A percentile compares a stretch with the other conserved stretches of the same genome.
Evolutionary conservation across 2,888 invertebrate genomes (phyloP).

Genomic region (Synergus gifuensis): DNA sequence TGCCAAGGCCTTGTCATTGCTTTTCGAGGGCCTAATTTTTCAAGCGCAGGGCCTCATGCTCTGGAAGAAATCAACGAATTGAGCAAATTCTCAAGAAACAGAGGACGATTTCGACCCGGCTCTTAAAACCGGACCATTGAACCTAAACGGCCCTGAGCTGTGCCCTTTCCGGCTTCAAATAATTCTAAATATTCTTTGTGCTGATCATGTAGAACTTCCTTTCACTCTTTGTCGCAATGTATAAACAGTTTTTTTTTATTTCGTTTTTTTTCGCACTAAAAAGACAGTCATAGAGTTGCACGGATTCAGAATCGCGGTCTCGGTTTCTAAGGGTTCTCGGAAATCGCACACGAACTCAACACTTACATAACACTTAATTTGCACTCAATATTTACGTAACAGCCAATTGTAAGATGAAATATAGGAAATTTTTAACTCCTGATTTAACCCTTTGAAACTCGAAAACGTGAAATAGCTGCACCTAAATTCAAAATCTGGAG

Average conservation of each 20-base stretch:
- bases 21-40: constrained; percentile 51
- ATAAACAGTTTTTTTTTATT: constrained; percentile 17
- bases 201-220: constrained; percentile 51
- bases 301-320: constrained; percentile 18
- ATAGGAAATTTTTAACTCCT: neutral
- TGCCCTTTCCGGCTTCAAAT: constrained; percentile 44
- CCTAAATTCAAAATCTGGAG: constrained; percentile 23
- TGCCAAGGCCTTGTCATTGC: constrained; percentile 63
- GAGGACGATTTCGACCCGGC: constrained; percentile 45
- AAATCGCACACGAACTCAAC: constrained; percentile 19
- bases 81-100: constrained; percentile 63
- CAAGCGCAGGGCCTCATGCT: constrained; percentile 58
- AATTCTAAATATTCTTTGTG: constrained; percentile 43
- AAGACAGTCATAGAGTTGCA: constrained; percentile 38
- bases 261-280: constrained; percentile 20
- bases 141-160: constrained; percentile 46
- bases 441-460: constrained; percentile 35
- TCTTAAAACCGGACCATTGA: constrained; percentile 49
- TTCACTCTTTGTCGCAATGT: constrained; percentile 41
- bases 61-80: constrained; percentile 60
- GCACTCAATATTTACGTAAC: constrained; percentile 31
- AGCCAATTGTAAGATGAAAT: constrained; percentile 13
- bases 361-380: constrained; percentile 23
- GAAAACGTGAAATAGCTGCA: constrained; percentile 40
- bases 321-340: constrained; percentile 24